phyloP scores from a whole-genome alignment of 2,888 invertebrate species.

The Lysandra bellargus region DNA sequence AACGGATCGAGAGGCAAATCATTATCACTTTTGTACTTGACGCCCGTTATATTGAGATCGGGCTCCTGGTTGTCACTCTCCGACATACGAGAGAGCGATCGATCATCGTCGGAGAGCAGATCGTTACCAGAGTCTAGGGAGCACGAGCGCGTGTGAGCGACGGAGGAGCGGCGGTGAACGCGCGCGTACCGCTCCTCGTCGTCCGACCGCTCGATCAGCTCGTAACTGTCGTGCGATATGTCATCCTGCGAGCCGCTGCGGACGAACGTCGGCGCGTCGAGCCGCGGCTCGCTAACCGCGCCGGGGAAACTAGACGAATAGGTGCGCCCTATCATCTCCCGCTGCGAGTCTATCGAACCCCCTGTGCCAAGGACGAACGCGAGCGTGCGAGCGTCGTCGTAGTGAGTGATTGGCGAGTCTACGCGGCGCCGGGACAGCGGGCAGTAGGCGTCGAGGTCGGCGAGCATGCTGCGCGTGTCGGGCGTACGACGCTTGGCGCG shows the following conservation, averaged over 20 bases:
- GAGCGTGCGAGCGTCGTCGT: constrained; percentile 82
- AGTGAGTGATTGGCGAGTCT: constrained; percentile 87
- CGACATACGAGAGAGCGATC: constrained; percentile 77
- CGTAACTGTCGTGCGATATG: constrained; percentile 93
- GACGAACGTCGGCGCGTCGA: constrained; percentile 83
- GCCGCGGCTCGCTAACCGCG: constrained; percentile 85
- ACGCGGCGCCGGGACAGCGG: constrained; percentile 68
- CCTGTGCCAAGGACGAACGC: constrained; percentile 79
- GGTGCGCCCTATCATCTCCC: constrained; percentile 85
- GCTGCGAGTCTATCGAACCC: constrained; percentile 82
- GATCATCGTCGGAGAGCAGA: constrained; percentile 87
- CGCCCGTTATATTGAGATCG: constrained; percentile 79
- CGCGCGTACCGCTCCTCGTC: constrained; percentile 74
- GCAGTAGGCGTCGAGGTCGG: constrained; percentile 64
- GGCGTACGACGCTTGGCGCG: constrained; percentile 80
- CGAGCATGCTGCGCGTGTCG: constrained; percentile 64
- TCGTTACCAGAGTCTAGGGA: constrained; percentile 89
- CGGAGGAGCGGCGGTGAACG: constrained; percentile 48
- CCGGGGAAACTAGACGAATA: constrained; percentile 94
- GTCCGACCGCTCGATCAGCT: constrained; percentile 88
- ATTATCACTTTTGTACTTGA: constrained; percentile 84
- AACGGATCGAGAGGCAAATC: constrained; percentile 89
- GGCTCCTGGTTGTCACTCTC: constrained; percentile 78
- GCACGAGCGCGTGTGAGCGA: constrained; percentile 78
- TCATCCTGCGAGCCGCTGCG: constrained; percentile 89